These are phyloP conservation scores for Nibea albiflora DNA, from an alignment of 2,113 vertebrate species.

Conservation along the genomic window DNA sequence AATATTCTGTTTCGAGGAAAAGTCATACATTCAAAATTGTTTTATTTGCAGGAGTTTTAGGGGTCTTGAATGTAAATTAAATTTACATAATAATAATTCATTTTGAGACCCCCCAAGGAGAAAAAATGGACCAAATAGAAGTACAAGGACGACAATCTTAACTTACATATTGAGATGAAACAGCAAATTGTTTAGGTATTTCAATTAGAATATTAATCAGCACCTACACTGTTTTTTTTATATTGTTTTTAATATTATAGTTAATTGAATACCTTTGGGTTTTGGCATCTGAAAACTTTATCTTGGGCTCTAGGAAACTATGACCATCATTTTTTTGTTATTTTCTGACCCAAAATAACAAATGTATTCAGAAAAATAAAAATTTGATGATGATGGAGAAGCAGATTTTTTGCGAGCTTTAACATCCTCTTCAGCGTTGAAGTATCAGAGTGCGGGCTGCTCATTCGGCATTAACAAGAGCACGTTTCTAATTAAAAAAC, in stretches of 20 bases:
- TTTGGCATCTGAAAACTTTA: no score
- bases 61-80: neutral
- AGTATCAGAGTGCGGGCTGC: neutral
- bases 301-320: neutral
- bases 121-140: neutral
- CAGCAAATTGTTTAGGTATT: no score
- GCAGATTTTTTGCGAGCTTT: neutral
- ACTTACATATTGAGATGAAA: no score
- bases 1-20: neutral
- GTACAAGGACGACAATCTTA: no score
- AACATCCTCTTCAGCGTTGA: neutral
- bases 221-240: no score
- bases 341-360: neutral
- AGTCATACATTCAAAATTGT: neutral
- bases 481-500: neutral
- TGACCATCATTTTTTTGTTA: neutral
- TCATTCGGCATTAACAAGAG: neutral
- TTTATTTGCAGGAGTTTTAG: neutral
- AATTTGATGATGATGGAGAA: neutral
- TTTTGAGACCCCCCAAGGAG: neutral
- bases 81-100: neutral
- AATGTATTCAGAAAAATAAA: neutral
- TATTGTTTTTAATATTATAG: no score
- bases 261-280: no score
- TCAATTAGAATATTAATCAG: no score